phyloP scores from a whole-genome alignment of 2,797 vertebrate species.

The Cichlasoma orientale region DNA sequence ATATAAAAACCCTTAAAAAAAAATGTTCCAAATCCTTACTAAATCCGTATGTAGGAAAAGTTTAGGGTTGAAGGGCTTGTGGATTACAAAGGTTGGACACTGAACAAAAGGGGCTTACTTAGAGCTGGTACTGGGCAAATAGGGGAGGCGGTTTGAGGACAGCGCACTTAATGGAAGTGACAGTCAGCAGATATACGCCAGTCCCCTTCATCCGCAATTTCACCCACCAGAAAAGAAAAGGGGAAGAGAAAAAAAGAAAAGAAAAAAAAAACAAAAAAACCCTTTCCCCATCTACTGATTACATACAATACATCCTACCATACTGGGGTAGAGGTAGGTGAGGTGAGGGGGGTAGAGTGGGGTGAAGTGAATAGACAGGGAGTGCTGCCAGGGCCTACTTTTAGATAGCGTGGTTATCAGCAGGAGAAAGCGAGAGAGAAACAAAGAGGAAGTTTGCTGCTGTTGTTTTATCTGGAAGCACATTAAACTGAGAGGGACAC shows the following conservation, averaged over 20 bases:
- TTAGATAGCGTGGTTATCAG: conserved; percentile 78
- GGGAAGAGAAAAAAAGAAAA: neutral
- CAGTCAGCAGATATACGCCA: conserved; percentile 71
- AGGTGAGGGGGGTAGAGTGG: conserved; percentile 7
- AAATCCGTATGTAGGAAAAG: conserved; percentile 41
- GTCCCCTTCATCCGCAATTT: conserved; percentile 44
- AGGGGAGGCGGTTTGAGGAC: conserved; percentile 56
- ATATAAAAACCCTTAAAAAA: conserved; percentile 6
- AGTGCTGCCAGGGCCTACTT: conserved; percentile 65
- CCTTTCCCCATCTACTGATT: conserved; percentile 60
- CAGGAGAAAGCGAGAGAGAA: conserved; percentile 45
- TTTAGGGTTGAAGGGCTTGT: conserved; percentile 33
- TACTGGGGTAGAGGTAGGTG: conserved; percentile 33
- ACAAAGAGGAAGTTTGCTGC: conserved; percentile 74
- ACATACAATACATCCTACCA: conserved; percentile 63
- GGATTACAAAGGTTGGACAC: conserved; percentile 51
- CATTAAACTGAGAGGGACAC: conserved; percentile 68
- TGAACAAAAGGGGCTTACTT: conserved; percentile 59
- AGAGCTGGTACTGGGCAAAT: conserved; percentile 43
- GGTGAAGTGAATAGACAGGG: conserved; percentile 41
- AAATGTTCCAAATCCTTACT: conserved; percentile 37
- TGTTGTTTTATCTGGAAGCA: conserved; percentile 73
- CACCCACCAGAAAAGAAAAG: conserved; percentile 41
- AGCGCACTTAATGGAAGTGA: conserved; percentile 74
- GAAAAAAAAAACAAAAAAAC: neutral